These are phyloP conservation scores for Trissoscelio sp. DNA, from an alignment of 2,888 invertebrate genomes.

Conservation along the genomic window DNA sequence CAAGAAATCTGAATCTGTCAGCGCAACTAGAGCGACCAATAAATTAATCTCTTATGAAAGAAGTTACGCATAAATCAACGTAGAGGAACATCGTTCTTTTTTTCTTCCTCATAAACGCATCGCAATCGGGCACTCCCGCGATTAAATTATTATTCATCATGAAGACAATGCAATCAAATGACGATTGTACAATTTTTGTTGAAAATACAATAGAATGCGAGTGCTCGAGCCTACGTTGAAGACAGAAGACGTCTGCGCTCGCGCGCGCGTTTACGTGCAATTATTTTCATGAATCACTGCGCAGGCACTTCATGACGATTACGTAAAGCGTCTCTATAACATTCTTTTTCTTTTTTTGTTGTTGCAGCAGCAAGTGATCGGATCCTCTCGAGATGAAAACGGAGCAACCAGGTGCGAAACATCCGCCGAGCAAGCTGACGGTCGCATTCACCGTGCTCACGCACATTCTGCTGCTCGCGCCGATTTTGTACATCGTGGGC, in stretches of 20 bases:
- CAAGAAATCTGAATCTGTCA: no score
- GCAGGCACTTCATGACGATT: constrained; percentile 71
- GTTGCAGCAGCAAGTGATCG: constrained; percentile 53
- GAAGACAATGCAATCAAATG: constrained; percentile 39
- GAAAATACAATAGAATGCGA: constrained; percentile 35
- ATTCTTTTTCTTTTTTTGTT: constrained; percentile 58
- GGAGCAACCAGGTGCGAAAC: constrained; percentile 71
- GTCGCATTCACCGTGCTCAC: constrained; percentile 73
- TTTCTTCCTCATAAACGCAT: not conserved
- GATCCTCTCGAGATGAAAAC: constrained; percentile 72
- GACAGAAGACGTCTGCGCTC: constrained; percentile 58
- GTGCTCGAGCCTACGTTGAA: constrained; percentile 43
- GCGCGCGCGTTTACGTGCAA: constrained; percentile 50
- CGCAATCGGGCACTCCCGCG: constrained; percentile 39
- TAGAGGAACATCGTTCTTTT: not conserved
- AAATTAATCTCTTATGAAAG: not conserved
- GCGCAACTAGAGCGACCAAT: not conserved
- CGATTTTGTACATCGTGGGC: constrained; percentile 78
- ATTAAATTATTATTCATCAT: constrained; percentile 34
- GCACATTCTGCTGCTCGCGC: constrained; percentile 77
- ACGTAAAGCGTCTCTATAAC: constrained; percentile 69
- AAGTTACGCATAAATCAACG: constrained; percentile 15
- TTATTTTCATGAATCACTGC: constrained; percentile 74
- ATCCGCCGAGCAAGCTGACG: constrained; percentile 73
- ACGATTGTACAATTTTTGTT: constrained; percentile 48